Conservation (phyloP, 2,888 invertebrate species). For the Cerastis rubricosa region DNA sequence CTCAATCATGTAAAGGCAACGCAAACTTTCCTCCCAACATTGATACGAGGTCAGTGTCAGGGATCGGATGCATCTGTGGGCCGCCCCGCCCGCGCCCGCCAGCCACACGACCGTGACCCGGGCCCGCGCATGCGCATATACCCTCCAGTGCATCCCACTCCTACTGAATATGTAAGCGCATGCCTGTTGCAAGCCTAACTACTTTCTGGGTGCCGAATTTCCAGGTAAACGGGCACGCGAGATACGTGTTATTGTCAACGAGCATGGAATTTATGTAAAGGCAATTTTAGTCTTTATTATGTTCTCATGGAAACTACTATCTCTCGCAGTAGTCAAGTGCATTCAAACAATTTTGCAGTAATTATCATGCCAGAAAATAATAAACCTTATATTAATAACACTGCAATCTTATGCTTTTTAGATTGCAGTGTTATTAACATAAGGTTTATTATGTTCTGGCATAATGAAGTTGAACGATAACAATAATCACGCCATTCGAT, state of each 20-base stretch:
- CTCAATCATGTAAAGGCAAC: slow-evolving; percentile 18
- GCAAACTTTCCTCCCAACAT: slow-evolving; percentile 21
- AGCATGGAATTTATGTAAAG: background rate
- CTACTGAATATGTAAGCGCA: slow-evolving; percentile 33
- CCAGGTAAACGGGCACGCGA: slow-evolving; percentile 16
- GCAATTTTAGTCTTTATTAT: background rate
- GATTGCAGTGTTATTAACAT: slow-evolving; percentile 31
- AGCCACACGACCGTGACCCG: slow-evolving; percentile 49
- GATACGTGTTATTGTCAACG: background rate
- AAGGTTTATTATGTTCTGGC: slow-evolving; percentile 23
- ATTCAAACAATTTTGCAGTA: slow-evolving; percentile 4
- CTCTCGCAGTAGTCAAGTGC: background rate
- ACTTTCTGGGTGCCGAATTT: slow-evolving; percentile 17
- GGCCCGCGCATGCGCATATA: slow-evolving; percentile 50
- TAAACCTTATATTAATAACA: slow-evolving; percentile 30
- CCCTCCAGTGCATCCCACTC: slow-evolving; percentile 45
- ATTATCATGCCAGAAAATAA: slow-evolving; percentile 16
- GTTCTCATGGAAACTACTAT: background rate
- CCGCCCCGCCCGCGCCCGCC: slow-evolving; percentile 26
- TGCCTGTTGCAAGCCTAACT: slow-evolving; percentile 48
- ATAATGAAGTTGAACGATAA: slow-evolving; percentile 40
- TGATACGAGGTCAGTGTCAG: slow-evolving; percentile 66
- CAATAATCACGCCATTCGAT: slow-evolving; percentile 14
- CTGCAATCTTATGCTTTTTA: no score
- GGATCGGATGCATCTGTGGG: slow-evolving; percentile 53